A percentile compares a stretch with the other conserved stretches of the same genome.
phyloP scores from a whole-genome alignment of 2,113 vertebrate species.

The Dinomys branickii region DNA sequence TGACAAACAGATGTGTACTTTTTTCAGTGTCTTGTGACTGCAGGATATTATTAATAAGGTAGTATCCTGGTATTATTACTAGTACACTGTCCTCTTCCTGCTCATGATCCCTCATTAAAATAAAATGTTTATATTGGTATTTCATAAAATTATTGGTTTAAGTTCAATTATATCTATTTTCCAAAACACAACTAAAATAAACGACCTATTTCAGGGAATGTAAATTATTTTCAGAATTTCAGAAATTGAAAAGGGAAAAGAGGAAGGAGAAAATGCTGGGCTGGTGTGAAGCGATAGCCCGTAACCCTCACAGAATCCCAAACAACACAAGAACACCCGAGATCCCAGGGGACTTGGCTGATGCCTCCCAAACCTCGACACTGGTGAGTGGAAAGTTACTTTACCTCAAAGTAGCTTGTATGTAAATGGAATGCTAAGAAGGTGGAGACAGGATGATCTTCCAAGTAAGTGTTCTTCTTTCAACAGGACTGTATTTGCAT shows the following conservation, averaged over 20 bases:
- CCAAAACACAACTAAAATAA: conserved; percentile 76
- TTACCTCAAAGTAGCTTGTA: conserved; percentile 76
- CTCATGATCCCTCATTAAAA: neutral
- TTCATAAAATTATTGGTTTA: conserved; percentile 55
- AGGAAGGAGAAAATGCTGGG: conserved; percentile 91
- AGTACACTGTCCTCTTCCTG: neutral
- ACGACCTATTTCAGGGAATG: conserved; percentile 88
- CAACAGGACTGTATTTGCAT: neutral
- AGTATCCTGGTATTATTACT: neutral
- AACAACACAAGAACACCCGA: conserved; percentile 88
- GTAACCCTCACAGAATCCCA: conserved; percentile 89
- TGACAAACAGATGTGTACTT: neutral
- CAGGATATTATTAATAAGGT: neutral
- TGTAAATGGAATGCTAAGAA: neutral
- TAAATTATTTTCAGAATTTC: conserved; percentile 92
- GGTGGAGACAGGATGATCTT: neutral
- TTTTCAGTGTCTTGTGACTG: neutral
- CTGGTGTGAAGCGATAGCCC: conserved; percentile 91
- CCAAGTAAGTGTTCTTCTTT: neutral
- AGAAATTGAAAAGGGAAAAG: conserved; percentile 90
- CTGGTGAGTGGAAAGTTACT: conserved; percentile 87
- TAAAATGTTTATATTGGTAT: neutral
- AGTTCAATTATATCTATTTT: conserved; percentile 79
- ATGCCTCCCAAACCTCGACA: conserved; percentile 83
- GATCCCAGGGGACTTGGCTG: conserved; percentile 82